Conservation (phyloP, 2,888 invertebrate genomes). For the Campopleginae sp. region DNA sequence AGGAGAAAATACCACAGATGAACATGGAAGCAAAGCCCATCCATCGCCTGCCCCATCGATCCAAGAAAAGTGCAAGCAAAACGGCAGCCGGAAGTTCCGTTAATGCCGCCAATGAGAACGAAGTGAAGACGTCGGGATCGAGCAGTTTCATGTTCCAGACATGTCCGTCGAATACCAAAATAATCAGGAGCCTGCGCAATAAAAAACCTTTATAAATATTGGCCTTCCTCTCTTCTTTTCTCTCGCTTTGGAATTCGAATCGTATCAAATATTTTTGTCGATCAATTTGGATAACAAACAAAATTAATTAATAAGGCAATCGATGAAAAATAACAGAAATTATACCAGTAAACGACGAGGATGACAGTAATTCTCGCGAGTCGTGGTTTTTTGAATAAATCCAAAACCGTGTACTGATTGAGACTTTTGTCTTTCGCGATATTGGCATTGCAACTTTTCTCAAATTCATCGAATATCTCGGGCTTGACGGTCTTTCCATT, state of each 20-base stretch:
- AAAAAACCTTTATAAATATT: not conserved
- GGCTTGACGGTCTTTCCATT: slow-evolving; percentile 91
- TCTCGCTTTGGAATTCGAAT: not conserved
- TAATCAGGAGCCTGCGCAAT: slow-evolving; percentile 90
- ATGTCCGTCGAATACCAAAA: slow-evolving; percentile 94
- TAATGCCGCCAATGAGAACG: slow-evolving; percentile 93
- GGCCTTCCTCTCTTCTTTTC: not conserved
- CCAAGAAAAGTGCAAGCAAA: slow-evolving; percentile 90
- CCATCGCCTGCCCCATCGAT: slow-evolving; percentile 94
- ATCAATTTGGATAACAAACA: no score
- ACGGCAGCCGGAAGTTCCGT: slow-evolving; percentile 95
- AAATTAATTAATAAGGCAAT: no score
- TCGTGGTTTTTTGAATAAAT: slow-evolving; percentile 92
- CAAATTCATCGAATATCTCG: slow-evolving; percentile 90
- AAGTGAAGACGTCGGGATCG: slow-evolving; percentile 92
- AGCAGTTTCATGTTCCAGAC: slow-evolving; percentile 94
- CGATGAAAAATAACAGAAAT: slow-evolving; percentile 56
- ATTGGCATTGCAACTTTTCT: slow-evolving; percentile 88
- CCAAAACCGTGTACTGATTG: slow-evolving; percentile 90
- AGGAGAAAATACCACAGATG: slow-evolving; percentile 91
- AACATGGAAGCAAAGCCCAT: slow-evolving; percentile 93
- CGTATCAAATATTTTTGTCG: not conserved
- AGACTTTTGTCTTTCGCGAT: slow-evolving; percentile 89
- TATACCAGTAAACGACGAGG: slow-evolving; percentile 92
- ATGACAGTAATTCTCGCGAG: slow-evolving; percentile 91